Percentiles rank a stretch among this genome's conserved stretches.
These are phyloP conservation scores for Sycophaga agraensis DNA, from an alignment of 1,140 invertebrate genomes.

Conservation along the genomic window DNA sequence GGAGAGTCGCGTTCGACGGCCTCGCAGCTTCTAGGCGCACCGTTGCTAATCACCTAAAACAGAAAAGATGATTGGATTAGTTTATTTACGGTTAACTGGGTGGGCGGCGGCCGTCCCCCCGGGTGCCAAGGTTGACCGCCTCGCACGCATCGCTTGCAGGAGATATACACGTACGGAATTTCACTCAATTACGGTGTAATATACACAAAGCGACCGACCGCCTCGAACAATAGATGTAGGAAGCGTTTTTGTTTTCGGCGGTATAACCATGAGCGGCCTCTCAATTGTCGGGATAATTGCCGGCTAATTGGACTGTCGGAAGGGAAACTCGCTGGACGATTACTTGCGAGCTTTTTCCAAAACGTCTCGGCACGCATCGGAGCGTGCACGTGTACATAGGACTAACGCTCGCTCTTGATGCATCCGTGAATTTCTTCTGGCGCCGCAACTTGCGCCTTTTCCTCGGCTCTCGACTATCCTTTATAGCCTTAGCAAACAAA, in stretches of 20 bases:
- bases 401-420: too few species aligned
- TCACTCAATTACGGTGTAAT: constrained; percentile 1
- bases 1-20: constrained; percentile 30
- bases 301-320: background rate
- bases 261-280: background rate
- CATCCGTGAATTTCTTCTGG: too few species aligned
- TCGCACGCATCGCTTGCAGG: too few species aligned
- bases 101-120: background rate
- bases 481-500: too few species aligned
- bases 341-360: too few species aligned
- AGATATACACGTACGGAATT: constrained; percentile 3
- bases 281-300: constrained; percentile 4
- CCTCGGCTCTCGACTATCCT: too few species aligned
- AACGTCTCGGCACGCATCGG: too few species aligned
- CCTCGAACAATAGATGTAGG: too few species aligned
- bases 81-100: constrained; percentile 15
- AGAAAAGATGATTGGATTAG: constrained; percentile 29
- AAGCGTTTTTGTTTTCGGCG: background rate
- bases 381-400: too few species aligned
- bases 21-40: constrained; percentile 26
- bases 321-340: too few species aligned
- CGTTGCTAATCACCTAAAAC: constrained; percentile 49
- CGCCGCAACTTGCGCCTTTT: too few species aligned
- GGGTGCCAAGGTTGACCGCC: background rate
- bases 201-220: too few species aligned